Conservation (phyloP, 2,888 invertebrate species). For the Sylvicola cinctus region DNA sequence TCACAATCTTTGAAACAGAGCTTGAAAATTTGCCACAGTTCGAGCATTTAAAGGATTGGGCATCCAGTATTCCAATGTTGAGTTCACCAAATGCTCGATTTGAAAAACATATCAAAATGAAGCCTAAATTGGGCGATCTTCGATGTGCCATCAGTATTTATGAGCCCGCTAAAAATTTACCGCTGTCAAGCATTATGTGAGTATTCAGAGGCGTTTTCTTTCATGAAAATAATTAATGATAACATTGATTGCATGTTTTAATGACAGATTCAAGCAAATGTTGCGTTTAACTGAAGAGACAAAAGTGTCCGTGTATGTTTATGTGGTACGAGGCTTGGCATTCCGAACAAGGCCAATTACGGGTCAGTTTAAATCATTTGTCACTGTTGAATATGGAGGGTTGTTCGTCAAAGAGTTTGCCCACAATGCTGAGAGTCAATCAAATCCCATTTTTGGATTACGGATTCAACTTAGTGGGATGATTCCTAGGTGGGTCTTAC, state of each 20-base stretch:
- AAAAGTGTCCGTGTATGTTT: conserved; percentile 39
- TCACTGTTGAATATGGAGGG: conserved; percentile 45
- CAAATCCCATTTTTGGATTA: conserved; percentile 71
- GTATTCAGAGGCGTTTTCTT: no score
- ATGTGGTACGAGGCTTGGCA: conserved; percentile 49
- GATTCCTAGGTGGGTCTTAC: conserved; percentile 14
- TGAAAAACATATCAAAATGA: no score
- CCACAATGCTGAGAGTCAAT: conserved; percentile 45
- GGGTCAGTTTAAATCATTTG: conserved; percentile 60
- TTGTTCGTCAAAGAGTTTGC: conserved; percentile 23
- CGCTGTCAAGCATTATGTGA: no score
- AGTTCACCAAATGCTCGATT: conserved; percentile 8
- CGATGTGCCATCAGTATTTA: conserved; percentile 11
- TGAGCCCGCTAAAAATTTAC: conserved; percentile 21
- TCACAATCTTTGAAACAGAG: conserved; percentile 39
- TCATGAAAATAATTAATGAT: no score
- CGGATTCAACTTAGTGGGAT: conserved; percentile 24
- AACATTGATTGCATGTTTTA: no score
- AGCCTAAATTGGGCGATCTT: conserved; percentile 12
- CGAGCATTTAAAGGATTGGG: conserved; percentile 41
- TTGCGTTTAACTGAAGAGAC: conserved; percentile 9
- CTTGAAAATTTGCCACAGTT: conserved; percentile 46
- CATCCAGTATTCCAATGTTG: conserved; percentile 41
- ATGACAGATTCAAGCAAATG: neutral
- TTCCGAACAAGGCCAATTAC: conserved; percentile 47